Evolutionary conservation across 2,113 vertebrate species (phyloP).

Genomic region (Ameiurus melas): DNA sequence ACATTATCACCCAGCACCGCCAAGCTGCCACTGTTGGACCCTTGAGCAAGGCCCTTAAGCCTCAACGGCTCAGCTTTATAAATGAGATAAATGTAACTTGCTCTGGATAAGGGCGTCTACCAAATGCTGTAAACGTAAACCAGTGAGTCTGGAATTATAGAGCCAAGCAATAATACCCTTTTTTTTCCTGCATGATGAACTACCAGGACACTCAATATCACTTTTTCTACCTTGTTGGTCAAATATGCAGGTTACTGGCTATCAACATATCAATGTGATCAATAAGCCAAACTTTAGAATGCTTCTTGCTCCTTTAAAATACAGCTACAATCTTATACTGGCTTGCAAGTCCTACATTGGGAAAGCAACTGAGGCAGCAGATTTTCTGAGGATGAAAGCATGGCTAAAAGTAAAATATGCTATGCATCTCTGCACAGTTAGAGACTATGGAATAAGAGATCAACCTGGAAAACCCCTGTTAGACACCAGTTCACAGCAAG

Average conservation of each 20-base stretch:
- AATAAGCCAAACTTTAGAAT: background rate
- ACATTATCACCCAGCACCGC: too few species aligned
- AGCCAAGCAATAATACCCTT: background rate
- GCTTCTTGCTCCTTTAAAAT: background rate
- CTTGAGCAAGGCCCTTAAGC: too few species aligned
- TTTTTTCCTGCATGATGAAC: background rate
- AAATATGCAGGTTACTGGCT: background rate
- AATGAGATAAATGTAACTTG: too few species aligned
- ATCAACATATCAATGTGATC: background rate
- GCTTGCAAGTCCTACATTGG: background rate
- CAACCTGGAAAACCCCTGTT: background rate
- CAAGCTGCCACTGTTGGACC: too few species aligned
- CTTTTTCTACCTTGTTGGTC: too few species aligned
- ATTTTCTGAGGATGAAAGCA: background rate
- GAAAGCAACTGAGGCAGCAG: slow-evolving; percentile 14
- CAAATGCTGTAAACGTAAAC: background rate
- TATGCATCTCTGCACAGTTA: slow-evolving; percentile 24
- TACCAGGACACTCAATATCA: background rate
- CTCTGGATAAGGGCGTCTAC: too few species aligned
- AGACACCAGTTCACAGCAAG: slow-evolving; percentile 20
- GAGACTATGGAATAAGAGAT: slow-evolving; percentile 30
- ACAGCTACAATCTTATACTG: background rate
- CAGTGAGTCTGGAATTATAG: background rate
- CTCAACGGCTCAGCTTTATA: too few species aligned
- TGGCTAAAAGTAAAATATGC: background rate